A percentile compares a stretch with the other conserved stretches of the same genome.
Evolutionary conservation across 2,797 vertebrate species (phyloP).

Genomic region (Sebastes trivittatus): DNA sequence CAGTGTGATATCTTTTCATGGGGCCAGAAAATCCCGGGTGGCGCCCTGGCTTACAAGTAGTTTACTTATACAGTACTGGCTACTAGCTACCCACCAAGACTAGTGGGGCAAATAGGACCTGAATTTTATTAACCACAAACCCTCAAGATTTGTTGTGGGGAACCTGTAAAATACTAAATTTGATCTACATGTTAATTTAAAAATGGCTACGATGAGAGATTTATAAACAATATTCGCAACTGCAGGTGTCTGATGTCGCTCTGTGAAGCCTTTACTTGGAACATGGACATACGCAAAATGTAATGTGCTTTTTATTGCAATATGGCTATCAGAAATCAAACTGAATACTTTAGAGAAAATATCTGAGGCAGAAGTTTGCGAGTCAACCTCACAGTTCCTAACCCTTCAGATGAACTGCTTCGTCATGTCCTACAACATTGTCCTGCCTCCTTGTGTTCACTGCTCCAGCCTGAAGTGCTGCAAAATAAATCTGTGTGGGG

Average conservation of each 20-base stretch:
- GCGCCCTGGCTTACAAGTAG: background rate
- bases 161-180: background rate
- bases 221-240: background rate
- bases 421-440: background rate
- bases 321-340: background rate
- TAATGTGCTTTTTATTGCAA: background rate
- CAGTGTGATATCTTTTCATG: too few relatives aligned
- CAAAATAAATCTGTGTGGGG: conserved; percentile 26
- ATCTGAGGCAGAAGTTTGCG: background rate
- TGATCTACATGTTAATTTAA: background rate
- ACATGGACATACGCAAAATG: background rate
- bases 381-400: background rate
- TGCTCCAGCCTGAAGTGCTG: conserved; percentile 6
- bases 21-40: too few relatives aligned
- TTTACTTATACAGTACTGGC: background rate
- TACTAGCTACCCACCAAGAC: background rate
- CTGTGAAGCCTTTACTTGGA: background rate
- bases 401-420: background rate
- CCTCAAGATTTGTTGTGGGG: background rate
- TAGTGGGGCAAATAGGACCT: background rate
- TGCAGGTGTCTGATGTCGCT: background rate
- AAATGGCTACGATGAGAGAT: background rate
- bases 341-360: background rate
- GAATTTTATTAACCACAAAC: background rate
- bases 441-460: background rate